Evolutionary conservation across 2,113 vertebrate genomes (phyloP).

Genomic region (Cyanoderma ruficeps): DNA sequence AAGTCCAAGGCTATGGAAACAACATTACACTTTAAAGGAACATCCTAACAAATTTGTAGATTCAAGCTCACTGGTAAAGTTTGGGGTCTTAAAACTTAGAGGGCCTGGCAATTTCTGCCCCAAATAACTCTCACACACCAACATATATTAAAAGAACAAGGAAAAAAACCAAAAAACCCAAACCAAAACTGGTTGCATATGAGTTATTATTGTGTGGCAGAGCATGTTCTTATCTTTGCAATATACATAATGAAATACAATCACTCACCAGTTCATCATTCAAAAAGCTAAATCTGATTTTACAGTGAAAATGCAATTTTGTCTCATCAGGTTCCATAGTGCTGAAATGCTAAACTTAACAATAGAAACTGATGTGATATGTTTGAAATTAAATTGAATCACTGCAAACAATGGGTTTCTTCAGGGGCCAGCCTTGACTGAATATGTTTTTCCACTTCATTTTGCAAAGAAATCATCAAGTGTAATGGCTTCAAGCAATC

Average conservation of each 20-base stretch:
- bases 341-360: conserved; percentile 42
- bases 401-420: conserved; percentile 50
- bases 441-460: conserved; percentile 59
- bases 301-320: conserved; percentile 54
- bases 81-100: background rate
- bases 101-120: background rate
- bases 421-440: conserved; percentile 3
- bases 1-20: background rate
- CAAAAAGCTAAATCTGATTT: conserved; percentile 58
- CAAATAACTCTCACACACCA: background rate
- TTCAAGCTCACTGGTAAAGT: background rate
- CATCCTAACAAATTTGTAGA: background rate
- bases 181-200: background rate
- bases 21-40: background rate
- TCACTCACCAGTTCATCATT: conserved; percentile 41
- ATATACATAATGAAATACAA: conserved; percentile 30
- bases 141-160: background rate
- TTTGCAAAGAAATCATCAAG: conserved; percentile 50
- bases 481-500: conserved; percentile 48
- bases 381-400: conserved; percentile 61
- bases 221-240: conserved; percentile 10
- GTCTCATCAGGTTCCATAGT: conserved; percentile 41
- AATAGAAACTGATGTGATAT: conserved; percentile 36
- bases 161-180: background rate
- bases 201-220: background rate